These are phyloP conservation scores for Pollenia griseotomentosa DNA, from an alignment of 2,888 invertebrate genomes.

Conservation along the genomic window DNA sequence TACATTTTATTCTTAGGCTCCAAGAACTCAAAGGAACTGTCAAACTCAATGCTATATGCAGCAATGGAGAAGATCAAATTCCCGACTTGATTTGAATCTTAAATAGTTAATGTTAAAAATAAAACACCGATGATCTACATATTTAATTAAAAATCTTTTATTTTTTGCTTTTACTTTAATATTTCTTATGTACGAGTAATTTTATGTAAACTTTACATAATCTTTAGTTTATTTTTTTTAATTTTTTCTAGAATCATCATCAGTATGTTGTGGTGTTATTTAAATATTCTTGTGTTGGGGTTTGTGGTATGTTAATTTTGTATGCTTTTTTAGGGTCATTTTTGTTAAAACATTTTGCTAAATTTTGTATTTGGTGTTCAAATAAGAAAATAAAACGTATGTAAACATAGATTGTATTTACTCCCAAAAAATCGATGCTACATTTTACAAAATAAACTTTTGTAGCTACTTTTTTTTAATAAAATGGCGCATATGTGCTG, in stretches of 20 bases:
- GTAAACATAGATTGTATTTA: too few species aligned
- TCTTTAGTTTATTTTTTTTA: conserved; percentile 75
- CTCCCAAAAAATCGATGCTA: too few species aligned
- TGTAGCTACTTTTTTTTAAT: too few species aligned
- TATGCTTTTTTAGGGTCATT: conserved; percentile 47
- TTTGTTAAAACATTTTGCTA: too few species aligned
- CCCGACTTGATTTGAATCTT: conserved; percentile 78
- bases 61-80: conserved; percentile 73
- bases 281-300: conserved; percentile 64
- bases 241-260: conserved; percentile 62
- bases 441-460: too few species aligned
- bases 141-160: conserved; percentile 61
- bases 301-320: conserved; percentile 71
- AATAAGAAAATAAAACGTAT: too few species aligned
- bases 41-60: conserved; percentile 77
- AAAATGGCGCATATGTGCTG: too few species aligned
- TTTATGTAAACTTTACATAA: conserved; percentile 70
- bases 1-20: conserved; percentile 27
- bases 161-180: conserved; percentile 53
- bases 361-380: too few species aligned
- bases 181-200: conserved; percentile 68
- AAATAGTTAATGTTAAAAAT: not conserved
- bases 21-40: conserved; percentile 74
- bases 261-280: conserved; percentile 45
- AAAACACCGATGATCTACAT: conserved; percentile 28